These are phyloP conservation scores for Hyperoplus immaculatus DNA, from an alignment of 2,797 vertebrate genomes.

Conservation along the genomic window DNA sequence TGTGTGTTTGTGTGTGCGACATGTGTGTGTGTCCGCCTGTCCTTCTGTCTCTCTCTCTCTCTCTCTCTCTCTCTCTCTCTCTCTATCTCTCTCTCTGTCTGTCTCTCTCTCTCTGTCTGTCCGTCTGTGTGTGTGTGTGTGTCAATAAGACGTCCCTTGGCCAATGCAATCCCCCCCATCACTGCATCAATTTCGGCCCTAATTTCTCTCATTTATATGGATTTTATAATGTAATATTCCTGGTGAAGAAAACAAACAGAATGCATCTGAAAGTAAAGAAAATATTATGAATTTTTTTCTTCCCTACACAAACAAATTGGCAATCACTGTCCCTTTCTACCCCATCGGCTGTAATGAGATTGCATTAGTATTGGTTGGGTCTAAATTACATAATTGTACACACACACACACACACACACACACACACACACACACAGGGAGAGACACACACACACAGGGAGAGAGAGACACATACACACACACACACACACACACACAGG, in stretches of 20 bases:
- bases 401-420: conserved; percentile 48
- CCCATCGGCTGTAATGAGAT: conserved; percentile 86
- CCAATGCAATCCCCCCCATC: conserved; percentile 47
- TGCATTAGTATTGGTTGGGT: conserved; percentile 82
- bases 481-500: too few relatives aligned
- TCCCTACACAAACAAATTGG: conserved; percentile 84
- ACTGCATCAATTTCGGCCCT: conserved; percentile 76
- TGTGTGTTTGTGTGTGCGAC: too few relatives aligned
- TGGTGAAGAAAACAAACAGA: conserved; percentile 75
- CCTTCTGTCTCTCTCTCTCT: too few relatives aligned
- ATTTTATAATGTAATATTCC: conserved; percentile 84
- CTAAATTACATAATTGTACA: conserved; percentile 86
- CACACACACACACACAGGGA: too few relatives aligned
- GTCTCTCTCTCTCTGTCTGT: too few relatives aligned
- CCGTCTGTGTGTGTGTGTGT: too few relatives aligned
- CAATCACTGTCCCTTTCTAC: conserved; percentile 79
- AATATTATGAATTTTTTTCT: conserved; percentile 74
- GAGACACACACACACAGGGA: too few relatives aligned
- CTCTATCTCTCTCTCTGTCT: too few relatives aligned
- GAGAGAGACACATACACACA: too few relatives aligned
- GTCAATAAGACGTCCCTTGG: too few relatives aligned
- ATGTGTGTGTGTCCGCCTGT: too few relatives aligned
- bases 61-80: too few relatives aligned
- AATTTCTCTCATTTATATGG: conserved; percentile 82
- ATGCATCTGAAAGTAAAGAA: conserved; percentile 85